Evolutionary conservation across 2,888 invertebrate species (phyloP).

Genomic region (Tetropium fuscum): DNA sequence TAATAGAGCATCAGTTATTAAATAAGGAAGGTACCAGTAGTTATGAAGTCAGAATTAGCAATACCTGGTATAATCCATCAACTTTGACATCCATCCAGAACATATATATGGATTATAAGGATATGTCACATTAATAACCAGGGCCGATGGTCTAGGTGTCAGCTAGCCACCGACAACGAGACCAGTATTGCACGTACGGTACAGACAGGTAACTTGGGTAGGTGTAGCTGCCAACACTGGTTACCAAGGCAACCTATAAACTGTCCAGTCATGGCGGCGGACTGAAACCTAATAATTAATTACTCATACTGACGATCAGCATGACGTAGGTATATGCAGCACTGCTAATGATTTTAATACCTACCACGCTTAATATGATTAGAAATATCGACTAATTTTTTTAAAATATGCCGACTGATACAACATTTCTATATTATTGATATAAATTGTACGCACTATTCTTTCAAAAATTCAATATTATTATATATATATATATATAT

Average conservation of each 20-base stretch:
- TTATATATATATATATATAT: too few species aligned
- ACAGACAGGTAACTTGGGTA: conserved; percentile 56
- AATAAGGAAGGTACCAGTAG: conserved; percentile 10
- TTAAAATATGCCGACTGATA: neutral
- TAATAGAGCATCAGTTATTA: conserved; percentile 17
- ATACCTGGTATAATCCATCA: conserved; percentile 26
- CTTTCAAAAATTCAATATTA: too few species aligned
- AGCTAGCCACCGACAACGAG: conserved; percentile 29
- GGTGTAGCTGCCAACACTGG: conserved; percentile 57
- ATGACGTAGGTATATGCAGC: conserved; percentile 23
- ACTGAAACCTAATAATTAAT: conserved; percentile 65
- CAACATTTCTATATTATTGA: too few species aligned
- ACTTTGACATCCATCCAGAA: conserved; percentile 27
- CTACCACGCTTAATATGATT: conserved; percentile 4
- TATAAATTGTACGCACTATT: too few species aligned
- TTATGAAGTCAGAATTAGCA: conserved; percentile 24
- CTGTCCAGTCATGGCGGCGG: conserved; percentile 61
- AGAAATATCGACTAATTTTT: conserved; percentile 3
- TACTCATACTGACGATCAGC: conserved; percentile 46
- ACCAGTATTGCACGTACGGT: conserved; percentile 21
- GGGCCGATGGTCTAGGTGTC: conserved; percentile 29
- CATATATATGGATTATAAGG: conserved; percentile 27
- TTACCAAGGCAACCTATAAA: conserved; percentile 60
- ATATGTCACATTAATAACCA: conserved; percentile 24
- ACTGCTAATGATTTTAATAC: conserved; percentile 22